Evolutionary conservation across 2,797 vertebrate species (phyloP).

Genomic region (Pantherophis vulpinus): DNA sequence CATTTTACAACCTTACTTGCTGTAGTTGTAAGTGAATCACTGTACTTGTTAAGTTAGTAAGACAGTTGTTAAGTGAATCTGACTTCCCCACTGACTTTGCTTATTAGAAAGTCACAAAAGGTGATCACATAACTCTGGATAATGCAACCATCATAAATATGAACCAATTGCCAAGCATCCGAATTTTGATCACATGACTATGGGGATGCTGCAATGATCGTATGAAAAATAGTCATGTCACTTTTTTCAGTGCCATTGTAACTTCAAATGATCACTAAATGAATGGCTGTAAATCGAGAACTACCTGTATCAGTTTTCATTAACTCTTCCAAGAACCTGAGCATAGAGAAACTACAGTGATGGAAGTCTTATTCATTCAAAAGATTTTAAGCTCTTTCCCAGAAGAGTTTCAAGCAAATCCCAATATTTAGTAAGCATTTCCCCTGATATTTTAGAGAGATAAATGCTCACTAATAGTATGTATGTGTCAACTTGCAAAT

Average conservation of each 20-base stretch:
- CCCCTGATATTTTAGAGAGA: not conserved
- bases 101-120: not conserved
- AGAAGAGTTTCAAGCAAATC: not conserved
- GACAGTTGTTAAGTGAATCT: not conserved
- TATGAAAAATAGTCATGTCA: not conserved
- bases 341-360: not conserved
- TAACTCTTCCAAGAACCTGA: not conserved
- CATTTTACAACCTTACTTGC: not conserved
- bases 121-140: not conserved
- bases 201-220: not conserved
- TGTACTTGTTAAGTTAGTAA: not conserved
- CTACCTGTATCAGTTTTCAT: not conserved
- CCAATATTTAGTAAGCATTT: not conserved
- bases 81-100: not conserved
- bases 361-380: not conserved
- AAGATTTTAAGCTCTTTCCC: not conserved
- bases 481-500: no score
- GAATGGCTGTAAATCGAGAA: not conserved
- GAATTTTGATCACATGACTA: not conserved
- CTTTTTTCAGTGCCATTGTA: not conserved
- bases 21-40: not conserved
- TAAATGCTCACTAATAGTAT: not conserved
- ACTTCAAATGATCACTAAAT: not conserved
- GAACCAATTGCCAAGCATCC: not conserved
- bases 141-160: not conserved